Conservation (phyloP, 1,140 invertebrate genomes). For the Nylanderia fulva region DNA sequence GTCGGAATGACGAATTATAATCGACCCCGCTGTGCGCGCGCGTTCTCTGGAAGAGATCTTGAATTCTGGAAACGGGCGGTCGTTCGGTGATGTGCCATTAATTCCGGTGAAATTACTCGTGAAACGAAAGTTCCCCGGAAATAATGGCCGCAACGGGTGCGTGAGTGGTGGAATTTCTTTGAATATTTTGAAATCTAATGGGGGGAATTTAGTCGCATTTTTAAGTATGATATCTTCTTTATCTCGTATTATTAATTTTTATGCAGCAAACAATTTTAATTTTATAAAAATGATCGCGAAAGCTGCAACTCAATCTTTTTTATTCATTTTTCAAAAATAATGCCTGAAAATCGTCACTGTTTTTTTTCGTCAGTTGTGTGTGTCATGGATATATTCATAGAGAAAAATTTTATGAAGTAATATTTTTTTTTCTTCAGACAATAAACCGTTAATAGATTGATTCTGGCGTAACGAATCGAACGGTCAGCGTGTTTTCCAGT, state of each 20-base stretch:
- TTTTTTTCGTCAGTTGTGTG: neutral
- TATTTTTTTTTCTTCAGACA: constrained; percentile 44
- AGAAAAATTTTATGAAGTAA: neutral
- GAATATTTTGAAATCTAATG: neutral
- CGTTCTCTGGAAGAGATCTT: constrained; percentile 28
- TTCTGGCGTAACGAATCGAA: constrained; percentile 48
- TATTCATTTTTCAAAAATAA: neutral
- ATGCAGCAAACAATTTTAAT: neutral
- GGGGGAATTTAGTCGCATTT: neutral
- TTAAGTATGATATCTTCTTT: constrained; percentile 11
- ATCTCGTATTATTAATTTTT: neutral
- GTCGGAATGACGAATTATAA: constrained; percentile 62
- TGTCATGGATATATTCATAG: neutral
- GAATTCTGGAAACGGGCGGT: constrained; percentile 33
- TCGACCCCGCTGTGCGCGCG: constrained; percentile 18
- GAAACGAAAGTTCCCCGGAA: constrained; percentile 45
- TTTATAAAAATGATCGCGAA: neutral
- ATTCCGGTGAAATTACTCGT: constrained; percentile 65
- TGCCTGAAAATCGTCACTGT: constrained; percentile 6
- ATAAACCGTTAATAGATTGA: constrained; percentile 55
- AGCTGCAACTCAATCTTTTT: neutral
- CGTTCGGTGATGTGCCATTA: constrained; percentile 59
- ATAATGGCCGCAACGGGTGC: constrained; percentile 54
- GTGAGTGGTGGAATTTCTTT: constrained; percentile 54
- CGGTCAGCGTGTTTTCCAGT: constrained; percentile 40